Base-by-base conservation (phyloP, 2,113 vertebrate species). In the Lophochroa leadbeateri region DNA sequence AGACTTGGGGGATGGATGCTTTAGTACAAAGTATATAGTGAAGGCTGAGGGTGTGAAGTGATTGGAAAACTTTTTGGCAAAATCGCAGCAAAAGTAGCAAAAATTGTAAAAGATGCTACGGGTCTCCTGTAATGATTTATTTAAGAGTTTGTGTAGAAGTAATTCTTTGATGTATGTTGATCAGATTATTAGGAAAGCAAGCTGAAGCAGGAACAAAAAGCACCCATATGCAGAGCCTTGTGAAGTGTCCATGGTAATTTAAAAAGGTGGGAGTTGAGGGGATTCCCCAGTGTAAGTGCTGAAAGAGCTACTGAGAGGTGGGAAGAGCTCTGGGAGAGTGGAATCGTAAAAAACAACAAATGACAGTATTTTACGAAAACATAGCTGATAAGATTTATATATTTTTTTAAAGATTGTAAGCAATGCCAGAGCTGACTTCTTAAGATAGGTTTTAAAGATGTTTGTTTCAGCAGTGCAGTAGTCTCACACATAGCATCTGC, bases 241-340 rank as follows among this genome's bases (percentile, higher is more conserved):
- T 64, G 47, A 68, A 69, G 14, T 55, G 50, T 82, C n/a, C 39
- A 28, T 18, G 21, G 43, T 64, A 75, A 37, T 41, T 60, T n/a
- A 27, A 25, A 33, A 60, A 61, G 5, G 17, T 76, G 29, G 4
- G 14, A 49, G 9, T 11, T 41, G 20, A 44, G 20, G 10, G 10
- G 2, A 39, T 88, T 64, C 46, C 35, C 44, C 11, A 72, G 4
- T 1, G 0, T 20, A 63, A 13, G 5, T 20, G 7, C 8, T 11
- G 8, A 10, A 85, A 65, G 35, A 69, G 33, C 35, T 90, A 20
- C 9, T 33, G 43, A 68, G 27, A 52, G 21, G 5, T 76, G 8
- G 12, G 27, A 82, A 69, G 44, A 76, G 7, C 35, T 68, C 39
- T 65, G 31, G 27, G 14, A 57, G 13, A 3, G 19, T 31, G 27